Evolutionary conservation across 1,140 invertebrate genomes (phyloP).

Genomic region (Hycleus phaleratus): DNA sequence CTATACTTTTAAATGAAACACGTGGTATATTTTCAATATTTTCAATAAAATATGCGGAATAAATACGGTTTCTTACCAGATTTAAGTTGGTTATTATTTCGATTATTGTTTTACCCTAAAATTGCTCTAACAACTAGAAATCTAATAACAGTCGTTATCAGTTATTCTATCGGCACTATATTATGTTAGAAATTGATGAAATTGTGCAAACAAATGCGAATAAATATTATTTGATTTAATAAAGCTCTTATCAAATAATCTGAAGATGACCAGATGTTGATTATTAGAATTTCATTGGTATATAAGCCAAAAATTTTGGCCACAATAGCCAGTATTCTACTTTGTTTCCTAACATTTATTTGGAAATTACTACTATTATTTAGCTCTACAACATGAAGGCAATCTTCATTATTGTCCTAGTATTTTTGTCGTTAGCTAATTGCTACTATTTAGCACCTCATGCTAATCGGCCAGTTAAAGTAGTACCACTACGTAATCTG

Average conservation of each 20-base stretch:
- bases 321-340: no score
- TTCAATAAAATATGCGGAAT: slow-evolving; percentile 63
- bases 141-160: slow-evolving; percentile 5
- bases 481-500: not conserved
- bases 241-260: no score
- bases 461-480: not conserved
- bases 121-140: slow-evolving; percentile 47
- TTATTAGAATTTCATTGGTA: no score
- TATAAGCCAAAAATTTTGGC: no score
- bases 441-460: not conserved
- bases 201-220: no score
- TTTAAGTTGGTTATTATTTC: slow-evolving; percentile 49
- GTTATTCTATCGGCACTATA: no score
- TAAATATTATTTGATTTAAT: no score
- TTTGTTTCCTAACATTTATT: no score
- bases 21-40: slow-evolving; percentile 92
- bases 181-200: no score
- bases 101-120: slow-evolving; percentile 34
- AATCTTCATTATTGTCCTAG: not conserved
- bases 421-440: not conserved
- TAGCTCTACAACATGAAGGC: not conserved
- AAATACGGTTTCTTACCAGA: slow-evolving; percentile 60
- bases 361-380: no score
- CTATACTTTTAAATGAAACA: slow-evolving; percentile 44
- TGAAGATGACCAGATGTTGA: no score